Conservation (phyloP, 2,888 invertebrate species). For the Leucoma salicis region DNA sequence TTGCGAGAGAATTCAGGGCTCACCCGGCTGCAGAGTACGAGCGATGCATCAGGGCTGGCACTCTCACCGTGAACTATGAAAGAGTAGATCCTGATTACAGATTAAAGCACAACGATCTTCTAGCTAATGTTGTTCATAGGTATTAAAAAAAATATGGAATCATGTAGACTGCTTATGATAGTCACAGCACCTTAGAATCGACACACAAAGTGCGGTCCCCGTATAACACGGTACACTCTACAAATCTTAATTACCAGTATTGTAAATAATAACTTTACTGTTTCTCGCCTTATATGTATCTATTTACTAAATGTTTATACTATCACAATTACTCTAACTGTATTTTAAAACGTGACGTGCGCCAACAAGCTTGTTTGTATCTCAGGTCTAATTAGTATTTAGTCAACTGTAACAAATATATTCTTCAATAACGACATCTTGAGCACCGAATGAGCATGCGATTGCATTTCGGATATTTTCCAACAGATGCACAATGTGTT, state of each 20-base stretch:
- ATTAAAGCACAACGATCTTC: constrained; percentile 95
- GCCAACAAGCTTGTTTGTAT: constrained; percentile 55
- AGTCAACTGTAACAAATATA: constrained; percentile 50
- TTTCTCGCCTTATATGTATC: constrained; percentile 44
- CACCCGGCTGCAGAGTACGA: constrained; percentile 96
- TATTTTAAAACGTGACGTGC: constrained; percentile 37
- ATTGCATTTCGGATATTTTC: constrained; percentile 49
- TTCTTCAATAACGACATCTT: constrained; percentile 42
- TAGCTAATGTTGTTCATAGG: constrained; percentile 97
- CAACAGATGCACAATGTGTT: constrained; percentile 24
- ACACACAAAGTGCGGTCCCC: constrained; percentile 24
- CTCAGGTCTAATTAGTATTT: constrained; percentile 53
- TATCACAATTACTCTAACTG: constrained; percentile 36
- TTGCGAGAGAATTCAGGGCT: constrained; percentile 95
- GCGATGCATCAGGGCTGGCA: constrained; percentile 94
- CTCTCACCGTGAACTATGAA: constrained; percentile 96
- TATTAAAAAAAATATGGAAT: constrained; percentile 54
- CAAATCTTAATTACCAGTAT: constrained; percentile 35
- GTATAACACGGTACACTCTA: constrained; percentile 36
- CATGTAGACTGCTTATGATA: constrained; percentile 38
- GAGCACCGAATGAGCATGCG: constrained; percentile 75
- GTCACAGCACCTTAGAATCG: constrained; percentile 35
- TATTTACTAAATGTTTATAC: constrained; percentile 39
- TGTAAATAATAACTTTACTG: constrained; percentile 44
- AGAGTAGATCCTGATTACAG: constrained; percentile 95